Evolutionary conservation across 2,797 vertebrate genomes (phyloP).

Genomic region (Anabacerthia variegaticeps): DNA sequence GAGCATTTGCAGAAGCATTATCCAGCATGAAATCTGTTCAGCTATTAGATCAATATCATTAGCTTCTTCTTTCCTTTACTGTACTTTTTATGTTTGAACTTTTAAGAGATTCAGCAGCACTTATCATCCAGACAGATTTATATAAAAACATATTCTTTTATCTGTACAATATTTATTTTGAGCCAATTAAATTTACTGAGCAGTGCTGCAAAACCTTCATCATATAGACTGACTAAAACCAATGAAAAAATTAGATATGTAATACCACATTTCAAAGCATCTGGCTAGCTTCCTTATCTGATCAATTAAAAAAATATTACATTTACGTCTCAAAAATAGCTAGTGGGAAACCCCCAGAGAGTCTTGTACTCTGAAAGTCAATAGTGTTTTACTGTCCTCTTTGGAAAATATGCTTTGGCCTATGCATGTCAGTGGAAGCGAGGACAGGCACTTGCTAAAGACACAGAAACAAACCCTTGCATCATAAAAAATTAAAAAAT

Average conservation of each 20-base stretch:
- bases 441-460: neutral
- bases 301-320: neutral
- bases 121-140: neutral
- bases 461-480: neutral
- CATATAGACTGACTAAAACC: neutral
- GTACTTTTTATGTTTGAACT: neutral
- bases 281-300: neutral
- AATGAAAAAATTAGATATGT: neutral
- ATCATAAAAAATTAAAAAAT: neutral
- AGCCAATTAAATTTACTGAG: neutral
- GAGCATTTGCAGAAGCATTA: conserved; percentile 24
- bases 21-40: neutral
- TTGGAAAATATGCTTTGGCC: neutral
- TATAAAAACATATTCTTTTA: neutral
- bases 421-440: neutral
- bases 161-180: neutral
- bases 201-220: neutral
- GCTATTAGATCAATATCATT: neutral
- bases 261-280: neutral
- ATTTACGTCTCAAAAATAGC: neutral
- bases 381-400: neutral
- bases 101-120: neutral
- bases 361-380: neutral
- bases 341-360: neutral
- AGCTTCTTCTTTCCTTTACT: neutral